Conservation (phyloP, 2,113 vertebrate species). For the Sitta europaea region DNA sequence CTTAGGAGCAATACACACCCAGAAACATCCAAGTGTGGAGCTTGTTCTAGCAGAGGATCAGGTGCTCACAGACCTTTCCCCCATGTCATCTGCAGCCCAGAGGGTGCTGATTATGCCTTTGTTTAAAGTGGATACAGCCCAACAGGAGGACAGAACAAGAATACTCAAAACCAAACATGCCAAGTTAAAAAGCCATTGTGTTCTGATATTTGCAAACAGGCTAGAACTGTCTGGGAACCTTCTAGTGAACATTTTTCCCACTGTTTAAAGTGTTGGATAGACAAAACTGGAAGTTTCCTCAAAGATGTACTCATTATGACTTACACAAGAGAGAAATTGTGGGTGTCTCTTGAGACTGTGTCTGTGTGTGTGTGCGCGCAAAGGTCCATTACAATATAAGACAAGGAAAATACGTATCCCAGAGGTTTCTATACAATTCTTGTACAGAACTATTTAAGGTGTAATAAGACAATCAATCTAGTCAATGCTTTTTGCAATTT, state of each 20-base stretch:
- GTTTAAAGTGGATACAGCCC: neutral
- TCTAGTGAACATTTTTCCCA: neutral
- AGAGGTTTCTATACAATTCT: neutral
- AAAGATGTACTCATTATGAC: neutral
- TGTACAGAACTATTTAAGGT: neutral
- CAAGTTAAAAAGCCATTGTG: neutral
- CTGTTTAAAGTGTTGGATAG: neutral
- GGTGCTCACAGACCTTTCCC: neutral
- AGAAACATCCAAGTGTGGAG: neutral
- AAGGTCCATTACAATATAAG: neutral
- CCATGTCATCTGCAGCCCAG: neutral
- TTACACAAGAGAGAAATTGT: neutral
- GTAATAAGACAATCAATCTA: neutral
- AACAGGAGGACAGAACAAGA: neutral
- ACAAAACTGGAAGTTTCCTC: neutral
- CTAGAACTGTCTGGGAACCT: neutral
- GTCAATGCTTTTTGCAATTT: neutral
- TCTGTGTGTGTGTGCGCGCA: rapidly evolving
- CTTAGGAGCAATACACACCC: neutral
- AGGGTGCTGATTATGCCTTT: neutral
- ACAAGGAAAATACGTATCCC: neutral
- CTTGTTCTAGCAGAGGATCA: neutral
- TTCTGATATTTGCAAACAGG: neutral
- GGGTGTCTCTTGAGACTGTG: neutral
- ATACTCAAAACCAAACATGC: neutral